A percentile compares a stretch with the other conserved stretches of the same genome.
Conservation (phyloP, 2,113 vertebrate genomes). For the Hippocampus comes region DNA sequence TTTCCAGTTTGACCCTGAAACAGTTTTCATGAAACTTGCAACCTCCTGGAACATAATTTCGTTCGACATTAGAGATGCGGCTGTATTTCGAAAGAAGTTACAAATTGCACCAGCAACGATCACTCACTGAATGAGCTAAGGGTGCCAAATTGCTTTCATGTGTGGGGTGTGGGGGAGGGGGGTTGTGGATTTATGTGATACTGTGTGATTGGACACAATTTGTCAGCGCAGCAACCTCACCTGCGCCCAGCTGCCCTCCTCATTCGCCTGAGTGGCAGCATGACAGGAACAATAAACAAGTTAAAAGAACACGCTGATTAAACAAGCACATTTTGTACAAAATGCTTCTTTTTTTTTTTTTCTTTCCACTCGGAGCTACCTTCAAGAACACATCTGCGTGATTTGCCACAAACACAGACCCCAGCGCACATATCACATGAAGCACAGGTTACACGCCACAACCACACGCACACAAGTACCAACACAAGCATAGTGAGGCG, state of each 20-base stretch:
- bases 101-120: background rate
- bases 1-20: too few species aligned
- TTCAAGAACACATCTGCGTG: slow-evolving; percentile 1
- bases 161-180: background rate
- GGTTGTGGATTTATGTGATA: slow-evolving; percentile 3
- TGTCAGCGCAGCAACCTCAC: slow-evolving; percentile 72
- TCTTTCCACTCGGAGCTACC: slow-evolving; percentile 8
- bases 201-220: slow-evolving; percentile 24
- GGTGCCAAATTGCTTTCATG: slow-evolving; percentile 1
- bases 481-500: slow-evolving; percentile 21
- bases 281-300: slow-evolving; percentile 67
- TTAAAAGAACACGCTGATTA: slow-evolving; percentile 33
- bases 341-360: background rate
- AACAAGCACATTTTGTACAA: slow-evolving; percentile 16
- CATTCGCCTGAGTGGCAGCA: slow-evolving; percentile 87
- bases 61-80: background rate
- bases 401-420: slow-evolving; percentile 11
- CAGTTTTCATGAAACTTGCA: too few species aligned
- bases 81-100: background rate
- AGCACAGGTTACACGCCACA: slow-evolving; percentile 28
- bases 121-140: background rate
- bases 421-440: slow-evolving; percentile 14
- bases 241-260: slow-evolving; percentile 98
- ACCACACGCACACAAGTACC: slow-evolving; percentile 17
- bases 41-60: background rate